Conservation (phyloP, 2,797 vertebrate species). For the Lagorchestes hirsutus region DNA sequence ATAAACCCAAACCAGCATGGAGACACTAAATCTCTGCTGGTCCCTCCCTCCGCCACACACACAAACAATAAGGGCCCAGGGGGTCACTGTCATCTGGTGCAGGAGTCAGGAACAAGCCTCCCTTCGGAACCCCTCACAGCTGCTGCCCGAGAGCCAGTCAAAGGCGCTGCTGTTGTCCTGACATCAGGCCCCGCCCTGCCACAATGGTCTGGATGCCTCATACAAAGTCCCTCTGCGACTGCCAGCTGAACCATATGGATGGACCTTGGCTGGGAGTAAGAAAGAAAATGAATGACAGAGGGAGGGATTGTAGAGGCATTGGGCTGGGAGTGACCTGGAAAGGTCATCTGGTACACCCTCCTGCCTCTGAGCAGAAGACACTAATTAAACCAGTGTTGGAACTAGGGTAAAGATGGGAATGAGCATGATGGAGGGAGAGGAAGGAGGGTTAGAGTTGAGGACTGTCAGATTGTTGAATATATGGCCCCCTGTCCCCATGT, state of each 20-base stretch:
- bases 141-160: constrained; percentile 55
- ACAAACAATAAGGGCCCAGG: background rate
- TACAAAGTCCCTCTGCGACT: constrained; percentile 59
- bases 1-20: background rate
- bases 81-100: background rate
- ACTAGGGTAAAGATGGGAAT: background rate
- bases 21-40: background rate
- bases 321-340: background rate
- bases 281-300: constrained; percentile 9
- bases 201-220: constrained; percentile 45
- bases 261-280: constrained; percentile 31
- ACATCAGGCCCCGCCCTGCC: constrained; percentile 8
- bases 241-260: constrained; percentile 49
- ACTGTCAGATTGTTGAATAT: background rate
- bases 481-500: background rate
- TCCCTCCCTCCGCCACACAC: background rate
- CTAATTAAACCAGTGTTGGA: background rate
- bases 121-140: background rate
- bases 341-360: background rate
- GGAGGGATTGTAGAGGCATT: constrained; percentile 21
- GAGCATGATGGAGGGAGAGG: background rate
- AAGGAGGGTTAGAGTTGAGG: background rate
- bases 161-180: constrained; percentile 39
- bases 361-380: constrained; percentile 27
- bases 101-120: constrained; percentile 3